These are phyloP conservation scores for Trypoxylus dichotomus DNA, from an alignment of 1,140 invertebrate genomes.

Conservation along the genomic window DNA sequence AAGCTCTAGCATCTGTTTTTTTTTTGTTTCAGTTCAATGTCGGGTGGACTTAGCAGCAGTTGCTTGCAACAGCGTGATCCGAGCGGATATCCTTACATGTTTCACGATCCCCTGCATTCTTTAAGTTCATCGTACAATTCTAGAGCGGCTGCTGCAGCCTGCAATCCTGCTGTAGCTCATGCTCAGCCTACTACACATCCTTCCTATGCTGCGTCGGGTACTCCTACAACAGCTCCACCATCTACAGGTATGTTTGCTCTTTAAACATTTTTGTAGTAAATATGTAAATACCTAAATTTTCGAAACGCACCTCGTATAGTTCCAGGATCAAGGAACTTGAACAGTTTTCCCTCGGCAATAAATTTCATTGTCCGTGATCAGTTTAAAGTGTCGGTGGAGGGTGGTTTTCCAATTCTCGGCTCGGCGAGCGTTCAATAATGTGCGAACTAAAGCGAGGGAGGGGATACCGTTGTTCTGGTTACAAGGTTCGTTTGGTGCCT, in stretches of 20 bases:
- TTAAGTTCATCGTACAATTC: slow-evolving; percentile 70
- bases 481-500: slow-evolving; percentile 51
- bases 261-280: neutral
- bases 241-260: slow-evolving; percentile 46
- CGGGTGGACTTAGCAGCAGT: slow-evolving; percentile 74
- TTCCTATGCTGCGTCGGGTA: slow-evolving; percentile 58
- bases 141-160: slow-evolving; percentile 61
- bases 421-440: slow-evolving; percentile 54
- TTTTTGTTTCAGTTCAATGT: slow-evolving; percentile 71
- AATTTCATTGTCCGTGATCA: slow-evolving; percentile 54
- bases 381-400: slow-evolving; percentile 51
- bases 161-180: slow-evolving; percentile 67
- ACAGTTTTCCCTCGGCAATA: slow-evolving; percentile 46
- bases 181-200: slow-evolving; percentile 61
- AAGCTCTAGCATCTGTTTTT: neutral
- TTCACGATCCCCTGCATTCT: slow-evolving; percentile 85
- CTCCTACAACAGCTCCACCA: slow-evolving; percentile 55
- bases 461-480: slow-evolving; percentile 51
- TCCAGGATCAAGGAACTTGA: slow-evolving; percentile 14
- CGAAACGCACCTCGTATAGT: neutral
- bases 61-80: slow-evolving; percentile 86
- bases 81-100: slow-evolving; percentile 87
- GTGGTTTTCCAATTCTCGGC: slow-evolving; percentile 53
- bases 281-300: no score
- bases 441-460: slow-evolving; percentile 52